Base-by-base conservation (phyloP, 2,888 invertebrate species). In the Blomia tropicalis region DNA sequence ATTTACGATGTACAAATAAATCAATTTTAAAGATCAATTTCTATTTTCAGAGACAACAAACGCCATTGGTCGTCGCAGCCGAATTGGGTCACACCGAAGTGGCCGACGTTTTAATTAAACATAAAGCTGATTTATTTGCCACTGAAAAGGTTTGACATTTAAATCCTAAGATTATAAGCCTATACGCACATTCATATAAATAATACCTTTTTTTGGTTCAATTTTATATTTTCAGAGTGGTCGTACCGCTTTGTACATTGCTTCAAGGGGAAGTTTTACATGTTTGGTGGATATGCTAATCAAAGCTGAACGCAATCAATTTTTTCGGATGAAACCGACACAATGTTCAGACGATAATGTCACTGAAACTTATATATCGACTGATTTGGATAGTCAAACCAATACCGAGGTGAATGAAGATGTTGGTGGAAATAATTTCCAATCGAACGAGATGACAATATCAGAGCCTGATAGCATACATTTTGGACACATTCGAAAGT, bases 231-330 rank as follows among this genome's bases (percentile, higher is more conserved):
- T 41, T 25, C 72, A 80, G 80, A 78, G 79, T 62, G 82, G 82
- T 32, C 77, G 79, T 59, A 85, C 85, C 0, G 83, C 85, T 32
- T 78, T 85, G 69, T 80, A 85, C 66, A 79, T 85, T 30, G 86
- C 86, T 0, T 84, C 86, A 1, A 75, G 86, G 60, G 86, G 86
- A 17, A 85, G 85, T 71, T 85, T 85, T 75, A 84, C 85, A 1
- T 84, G 85, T 31, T 85, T 87, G 66, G 81, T 87, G 64, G 87
- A 85, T 71, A 82, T 86, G 78, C 82, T 87, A 63, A 85, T 87
- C 66, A 84, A 83, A 69, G 82, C 66, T 75, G 81, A 75, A 77
- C 79, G 73, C 63, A 70, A 70, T 51, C 41, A 56, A 19, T 43
- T 25, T 44, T 43, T 56, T 4, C 58, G 47, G 43, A 7, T 43